Evolutionary conservation across 92 coral and sea anemone species (phyloP).

Genomic region (Umimayanthus chanpuru): DNA sequence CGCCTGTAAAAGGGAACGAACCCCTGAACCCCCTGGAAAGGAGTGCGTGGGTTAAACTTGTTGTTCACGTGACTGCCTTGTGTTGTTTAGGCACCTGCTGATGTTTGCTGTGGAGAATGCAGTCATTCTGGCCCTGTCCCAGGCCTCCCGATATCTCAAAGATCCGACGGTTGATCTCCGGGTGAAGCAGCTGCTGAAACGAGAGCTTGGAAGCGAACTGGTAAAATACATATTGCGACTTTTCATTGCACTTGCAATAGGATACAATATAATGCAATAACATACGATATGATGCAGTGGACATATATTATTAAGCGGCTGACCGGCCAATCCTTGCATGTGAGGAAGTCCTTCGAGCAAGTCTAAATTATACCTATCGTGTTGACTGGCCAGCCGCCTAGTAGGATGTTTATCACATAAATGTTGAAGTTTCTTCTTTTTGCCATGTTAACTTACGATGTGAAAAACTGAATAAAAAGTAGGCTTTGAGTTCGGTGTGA

Average conservation of each 20-base stretch:
- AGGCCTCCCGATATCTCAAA: slow-evolving; percentile 91
- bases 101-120: slow-evolving; percentile 96
- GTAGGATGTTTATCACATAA: too few relatives aligned
- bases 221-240: slow-evolving; percentile 46
- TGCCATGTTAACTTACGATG: neutral
- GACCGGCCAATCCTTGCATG: too few relatives aligned
- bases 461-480: neutral
- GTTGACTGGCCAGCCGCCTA: too few relatives aligned
- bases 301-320: too few relatives aligned
- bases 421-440: neutral
- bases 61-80: neutral
- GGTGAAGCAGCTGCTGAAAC: slow-evolving; percentile 86
- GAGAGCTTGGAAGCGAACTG: slow-evolving; percentile 98
- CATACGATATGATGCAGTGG: neutral
- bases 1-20: too few relatives aligned
- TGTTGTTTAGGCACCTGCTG: slow-evolving; percentile 58
- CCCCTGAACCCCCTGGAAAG: too few relatives aligned
- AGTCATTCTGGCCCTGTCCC: slow-evolving; percentile 80
- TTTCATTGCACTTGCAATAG: neutral
- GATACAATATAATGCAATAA: neutral
- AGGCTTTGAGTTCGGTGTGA: neutral
- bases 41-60: too few relatives aligned
- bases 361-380: too few relatives aligned
- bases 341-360: too few relatives aligned
- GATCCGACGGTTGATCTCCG: slow-evolving; percentile 91